Evolutionary conservation across 2,888 invertebrate genomes (phyloP).

Genomic region (Sialis lutaria): DNA sequence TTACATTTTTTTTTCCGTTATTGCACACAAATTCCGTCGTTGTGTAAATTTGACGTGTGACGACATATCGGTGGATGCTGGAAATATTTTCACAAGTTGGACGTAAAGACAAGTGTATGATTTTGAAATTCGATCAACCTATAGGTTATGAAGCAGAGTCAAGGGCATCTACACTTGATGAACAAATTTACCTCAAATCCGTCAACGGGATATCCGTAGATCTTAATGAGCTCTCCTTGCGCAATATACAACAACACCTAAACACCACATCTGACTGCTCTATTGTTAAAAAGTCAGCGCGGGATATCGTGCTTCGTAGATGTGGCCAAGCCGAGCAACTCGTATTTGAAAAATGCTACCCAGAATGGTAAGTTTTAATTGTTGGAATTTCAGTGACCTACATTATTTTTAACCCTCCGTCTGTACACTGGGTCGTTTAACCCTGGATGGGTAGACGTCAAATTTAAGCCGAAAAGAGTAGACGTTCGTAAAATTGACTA

Average conservation of each 20-base stretch:
- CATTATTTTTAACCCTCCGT: not conserved
- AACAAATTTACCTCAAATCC: not conserved
- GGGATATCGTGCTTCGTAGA: constrained; percentile 36
- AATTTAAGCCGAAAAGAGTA: no score
- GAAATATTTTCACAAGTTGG: not conserved
- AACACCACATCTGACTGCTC: not conserved
- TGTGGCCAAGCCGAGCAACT: constrained; percentile 46
- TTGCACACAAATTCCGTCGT: no score
- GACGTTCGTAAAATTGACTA: no score
- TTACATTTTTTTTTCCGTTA: no score
- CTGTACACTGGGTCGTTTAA: no score
- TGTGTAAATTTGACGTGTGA: no score
- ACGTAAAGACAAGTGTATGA: constrained; percentile 4
- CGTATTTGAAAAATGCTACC: constrained; percentile 47
- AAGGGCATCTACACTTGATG: constrained; percentile 13
- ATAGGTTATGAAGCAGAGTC: constrained; percentile 11
- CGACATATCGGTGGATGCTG: constrained; percentile 3
- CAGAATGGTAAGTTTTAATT: constrained; percentile 33
- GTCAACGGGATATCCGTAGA: constrained; percentile 25
- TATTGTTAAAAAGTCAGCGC: constrained; percentile 17
- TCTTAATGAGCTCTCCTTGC: not conserved
- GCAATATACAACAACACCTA: not conserved
- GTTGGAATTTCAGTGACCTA: constrained; percentile 1
- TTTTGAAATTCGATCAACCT: constrained; percentile 3
- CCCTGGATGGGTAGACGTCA: no score